Evolutionary conservation across 2,888 invertebrate genomes (phyloP).

Genomic region (Unio delphinus): DNA sequence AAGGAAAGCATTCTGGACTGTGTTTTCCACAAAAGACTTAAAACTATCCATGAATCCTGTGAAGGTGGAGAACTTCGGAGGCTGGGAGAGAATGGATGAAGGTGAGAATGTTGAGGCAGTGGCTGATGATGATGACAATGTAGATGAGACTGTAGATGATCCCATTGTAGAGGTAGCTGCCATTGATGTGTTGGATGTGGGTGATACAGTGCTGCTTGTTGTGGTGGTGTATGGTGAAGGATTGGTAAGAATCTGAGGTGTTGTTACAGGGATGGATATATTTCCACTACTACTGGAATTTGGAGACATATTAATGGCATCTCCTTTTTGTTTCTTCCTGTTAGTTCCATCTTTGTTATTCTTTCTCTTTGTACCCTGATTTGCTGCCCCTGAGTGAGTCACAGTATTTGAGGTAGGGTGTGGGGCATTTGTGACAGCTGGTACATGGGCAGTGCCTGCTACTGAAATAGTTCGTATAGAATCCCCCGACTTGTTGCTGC

Average conservation of each 20-base stretch:
- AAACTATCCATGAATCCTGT: conserved; percentile 67
- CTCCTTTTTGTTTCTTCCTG: conserved; percentile 47
- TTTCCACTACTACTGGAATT: conserved; percentile 23
- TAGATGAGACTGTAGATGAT: conserved; percentile 66
- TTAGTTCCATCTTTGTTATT: conserved; percentile 42
- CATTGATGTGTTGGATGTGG: conserved; percentile 31
- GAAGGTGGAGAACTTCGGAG: conserved; percentile 56
- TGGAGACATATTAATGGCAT: conserved; percentile 19
- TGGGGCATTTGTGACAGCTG: conserved; percentile 34
- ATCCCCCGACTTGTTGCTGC: conserved; percentile 26
- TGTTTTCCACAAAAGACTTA: conserved; percentile 68
- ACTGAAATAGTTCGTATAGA: conserved; percentile 34
- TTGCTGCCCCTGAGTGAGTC: conserved; percentile 6
- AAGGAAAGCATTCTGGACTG: conserved; percentile 66
- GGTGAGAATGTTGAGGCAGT: conserved; percentile 76
- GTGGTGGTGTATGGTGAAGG: conserved; percentile 59
- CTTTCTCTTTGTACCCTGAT: conserved; percentile 51
- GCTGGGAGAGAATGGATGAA: conserved; percentile 72
- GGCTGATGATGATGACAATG: conserved; percentile 61
- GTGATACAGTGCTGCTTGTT: conserved; percentile 32
- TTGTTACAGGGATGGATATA: conserved; percentile 57
- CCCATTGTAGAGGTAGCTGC: conserved; percentile 56
- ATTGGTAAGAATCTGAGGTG: conserved; percentile 60
- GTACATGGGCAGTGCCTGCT: conserved; percentile 34
- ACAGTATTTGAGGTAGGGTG: conserved; percentile 26